A percentile compares a stretch with the other conserved stretches of the same genome.
Conservation (phyloP, 53 echinoderm and acorn worm genomes). For the Luidia sarsii region DNA sequence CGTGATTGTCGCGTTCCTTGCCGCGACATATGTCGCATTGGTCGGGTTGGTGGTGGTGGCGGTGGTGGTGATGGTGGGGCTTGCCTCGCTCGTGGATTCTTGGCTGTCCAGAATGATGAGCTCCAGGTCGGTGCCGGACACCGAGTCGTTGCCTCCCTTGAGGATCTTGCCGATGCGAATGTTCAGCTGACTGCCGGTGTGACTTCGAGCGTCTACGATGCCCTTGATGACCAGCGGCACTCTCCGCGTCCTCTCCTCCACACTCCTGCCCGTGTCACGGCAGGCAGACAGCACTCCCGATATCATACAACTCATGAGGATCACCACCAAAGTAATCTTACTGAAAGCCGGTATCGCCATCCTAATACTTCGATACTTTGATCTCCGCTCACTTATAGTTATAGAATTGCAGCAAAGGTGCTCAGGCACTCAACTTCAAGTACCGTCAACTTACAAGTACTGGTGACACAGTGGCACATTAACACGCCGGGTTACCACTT, state of each 20-base stretch:
- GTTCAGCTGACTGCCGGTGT: neutral
- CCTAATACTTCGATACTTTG: neutral
- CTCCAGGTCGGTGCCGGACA: neutral
- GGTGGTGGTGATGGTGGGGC: neutral
- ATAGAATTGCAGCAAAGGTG: too few species aligned
- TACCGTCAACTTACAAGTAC: neutral
- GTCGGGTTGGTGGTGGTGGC: neutral
- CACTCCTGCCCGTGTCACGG: neutral
- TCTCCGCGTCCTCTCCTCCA: constrained; percentile 7
- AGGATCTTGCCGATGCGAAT: constrained; percentile 22
- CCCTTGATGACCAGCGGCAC: constrained; percentile 36
- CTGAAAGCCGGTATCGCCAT: neutral
- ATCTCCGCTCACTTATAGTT: too few species aligned
- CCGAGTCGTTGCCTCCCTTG: constrained; percentile 39
- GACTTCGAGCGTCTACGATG: constrained; percentile 4
- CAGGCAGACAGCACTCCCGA: constrained; percentile 19
- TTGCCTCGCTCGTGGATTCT: neutral
- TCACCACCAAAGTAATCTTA: neutral
- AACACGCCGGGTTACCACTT: neutral
- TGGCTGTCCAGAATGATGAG: constrained; percentile 2
- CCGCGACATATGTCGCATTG: neutral
- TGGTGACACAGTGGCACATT: neutral
- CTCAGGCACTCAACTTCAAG: too few species aligned
- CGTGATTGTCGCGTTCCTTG: neutral
- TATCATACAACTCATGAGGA: constrained; percentile 27